Conservation (phyloP, 2,113 vertebrate genomes). For the Dromas ardeola region DNA sequence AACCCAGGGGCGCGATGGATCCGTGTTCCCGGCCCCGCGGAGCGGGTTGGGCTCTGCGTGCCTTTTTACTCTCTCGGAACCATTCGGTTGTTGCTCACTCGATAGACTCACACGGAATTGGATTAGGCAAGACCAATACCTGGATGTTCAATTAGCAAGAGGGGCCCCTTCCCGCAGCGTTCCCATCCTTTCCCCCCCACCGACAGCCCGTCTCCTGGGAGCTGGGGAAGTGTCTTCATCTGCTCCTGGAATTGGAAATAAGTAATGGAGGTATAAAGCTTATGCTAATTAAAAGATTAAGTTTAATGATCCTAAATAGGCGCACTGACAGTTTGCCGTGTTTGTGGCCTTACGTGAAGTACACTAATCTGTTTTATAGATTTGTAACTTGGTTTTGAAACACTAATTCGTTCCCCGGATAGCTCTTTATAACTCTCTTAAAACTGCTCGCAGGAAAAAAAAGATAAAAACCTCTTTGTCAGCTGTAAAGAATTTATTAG, state of each 20-base stretch:
- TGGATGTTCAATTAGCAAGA: neutral
- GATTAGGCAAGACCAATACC: neutral
- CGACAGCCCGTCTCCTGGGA: neutral
- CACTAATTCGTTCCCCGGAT: constrained; percentile 51
- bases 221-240: neutral
- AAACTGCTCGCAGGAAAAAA: neutral
- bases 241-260: neutral
- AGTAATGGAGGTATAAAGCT: constrained; percentile 10
- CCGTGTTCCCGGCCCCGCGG: neutral
- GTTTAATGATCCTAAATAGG: constrained; percentile 35
- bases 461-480: neutral
- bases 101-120: neutral
- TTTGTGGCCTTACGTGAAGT: constrained; percentile 60
- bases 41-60: neutral
- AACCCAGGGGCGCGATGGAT: neutral
- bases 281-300: constrained; percentile 44
- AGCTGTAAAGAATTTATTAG: neutral
- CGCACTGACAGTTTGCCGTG: constrained; percentile 26
- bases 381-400: constrained; percentile 53
- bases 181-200: neutral
- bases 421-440: constrained; percentile 13
- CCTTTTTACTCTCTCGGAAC: neutral
- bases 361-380: constrained; percentile 67
- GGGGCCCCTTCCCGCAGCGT: neutral
- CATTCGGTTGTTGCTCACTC: neutral